These are phyloP conservation scores for Fratercula arctica DNA, from an alignment of 2,797 vertebrate species.

Conservation along the genomic window DNA sequence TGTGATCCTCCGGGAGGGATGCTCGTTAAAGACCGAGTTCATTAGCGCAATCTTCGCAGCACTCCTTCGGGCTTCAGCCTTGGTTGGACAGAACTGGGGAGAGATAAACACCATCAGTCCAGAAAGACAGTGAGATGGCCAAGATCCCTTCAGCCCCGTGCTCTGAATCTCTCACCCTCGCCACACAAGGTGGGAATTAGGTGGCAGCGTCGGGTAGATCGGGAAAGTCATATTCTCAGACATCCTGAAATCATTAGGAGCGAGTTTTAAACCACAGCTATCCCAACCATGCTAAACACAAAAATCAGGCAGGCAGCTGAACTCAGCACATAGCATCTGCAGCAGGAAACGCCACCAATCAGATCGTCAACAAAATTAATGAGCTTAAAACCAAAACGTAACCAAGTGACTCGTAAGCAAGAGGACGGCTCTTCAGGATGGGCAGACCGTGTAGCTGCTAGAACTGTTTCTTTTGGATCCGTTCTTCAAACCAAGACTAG, in stretches of 20 bases:
- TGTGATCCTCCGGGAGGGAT: constrained; percentile 93
- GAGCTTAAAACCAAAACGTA: constrained; percentile 25
- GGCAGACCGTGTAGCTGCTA: neutral
- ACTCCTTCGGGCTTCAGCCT: constrained; percentile 92
- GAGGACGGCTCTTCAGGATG: neutral
- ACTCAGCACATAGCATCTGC: constrained; percentile 40
- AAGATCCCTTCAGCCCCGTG: neutral
- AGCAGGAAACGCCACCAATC: neutral
- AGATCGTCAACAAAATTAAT: constrained; percentile 18
- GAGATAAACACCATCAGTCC: neutral
- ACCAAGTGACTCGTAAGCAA: neutral
- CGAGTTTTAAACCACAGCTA: neutral
- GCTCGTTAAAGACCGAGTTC: constrained; percentile 98
- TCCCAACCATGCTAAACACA: constrained; percentile 7
- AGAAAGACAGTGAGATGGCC: neutral
- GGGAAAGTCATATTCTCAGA: neutral
- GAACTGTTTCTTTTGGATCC: neutral
- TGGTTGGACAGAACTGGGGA: constrained; percentile 92
- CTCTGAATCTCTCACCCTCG: neutral
- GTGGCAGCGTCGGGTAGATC: neutral
- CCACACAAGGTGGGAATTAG: neutral
- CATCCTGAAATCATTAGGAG: constrained; percentile 66
- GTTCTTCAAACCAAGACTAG: neutral
- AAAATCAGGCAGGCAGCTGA: constrained; percentile 12
- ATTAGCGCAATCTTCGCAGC: constrained; percentile 97